Evolutionary conservation across 1,140 invertebrate species (phyloP).

Genomic region (Drosophila pectinifera): DNA sequence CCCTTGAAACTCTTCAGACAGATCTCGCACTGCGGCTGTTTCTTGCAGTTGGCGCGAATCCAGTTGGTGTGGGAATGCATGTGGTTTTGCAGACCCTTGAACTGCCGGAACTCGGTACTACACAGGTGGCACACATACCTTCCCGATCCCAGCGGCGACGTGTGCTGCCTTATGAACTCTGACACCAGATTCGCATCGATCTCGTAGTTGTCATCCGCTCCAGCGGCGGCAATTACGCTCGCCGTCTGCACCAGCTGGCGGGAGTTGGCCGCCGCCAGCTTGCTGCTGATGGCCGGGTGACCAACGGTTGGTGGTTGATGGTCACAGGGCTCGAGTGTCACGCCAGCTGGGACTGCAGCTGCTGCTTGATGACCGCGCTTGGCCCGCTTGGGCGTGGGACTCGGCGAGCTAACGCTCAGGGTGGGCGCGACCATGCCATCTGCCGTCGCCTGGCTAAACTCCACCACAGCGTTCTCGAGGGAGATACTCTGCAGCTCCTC

Average conservation of each 20-base stretch:
- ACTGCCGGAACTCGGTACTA: conserved; percentile 87
- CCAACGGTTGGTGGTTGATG: conserved; percentile 47
- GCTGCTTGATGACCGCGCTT: conserved; percentile 45
- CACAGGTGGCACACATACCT: conserved; percentile 87
- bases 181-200: conserved; percentile 79
- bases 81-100: conserved; percentile 87
- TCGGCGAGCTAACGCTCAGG: conserved; percentile 46
- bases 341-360: conserved; percentile 1
- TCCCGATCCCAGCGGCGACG: conserved; percentile 81
- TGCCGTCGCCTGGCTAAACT: conserved; percentile 59
- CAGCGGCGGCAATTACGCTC: conserved; percentile 76
- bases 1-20: conserved; percentile 87
- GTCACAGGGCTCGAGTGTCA: conserved; percentile 62
- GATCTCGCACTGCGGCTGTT: conserved; percentile 87
- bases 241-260: conserved; percentile 76
- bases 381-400: conserved; percentile 62
- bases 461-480: conserved; percentile 67
- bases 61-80: conserved; percentile 87
- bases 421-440: conserved; percentile 40
- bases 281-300: conserved; percentile 59
- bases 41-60: conserved; percentile 88
- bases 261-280: conserved; percentile 70
- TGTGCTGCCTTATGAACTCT: conserved; percentile 81
- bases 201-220: conserved; percentile 73
- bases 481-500: conserved; percentile 63